Conservation (phyloP, 1,140 invertebrate genomes). For the Gonatopus flavifemur region DNA sequence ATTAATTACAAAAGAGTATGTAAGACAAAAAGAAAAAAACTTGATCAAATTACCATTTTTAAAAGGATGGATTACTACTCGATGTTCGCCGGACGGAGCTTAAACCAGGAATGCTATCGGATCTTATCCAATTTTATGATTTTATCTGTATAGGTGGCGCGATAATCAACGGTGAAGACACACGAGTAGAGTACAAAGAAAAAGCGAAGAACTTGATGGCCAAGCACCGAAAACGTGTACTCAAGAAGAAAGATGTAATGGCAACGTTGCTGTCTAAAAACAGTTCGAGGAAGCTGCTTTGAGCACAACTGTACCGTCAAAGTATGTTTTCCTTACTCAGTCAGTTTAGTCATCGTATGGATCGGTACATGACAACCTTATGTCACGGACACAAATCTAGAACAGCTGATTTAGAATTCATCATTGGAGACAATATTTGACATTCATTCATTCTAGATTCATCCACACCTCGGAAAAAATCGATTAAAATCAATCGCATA, state of each 20-base stretch:
- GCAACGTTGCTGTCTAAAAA: conserved; percentile 54
- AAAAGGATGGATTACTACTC: conserved; percentile 46
- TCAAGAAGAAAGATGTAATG: conserved; percentile 33
- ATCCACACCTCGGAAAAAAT: too few species aligned
- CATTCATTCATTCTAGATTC: too few species aligned
- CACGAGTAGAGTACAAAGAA: conserved; percentile 42
- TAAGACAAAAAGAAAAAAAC: conserved; percentile 1
- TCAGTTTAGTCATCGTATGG: too few species aligned
- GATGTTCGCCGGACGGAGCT: conserved; percentile 69
- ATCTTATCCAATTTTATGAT: conserved; percentile 65
- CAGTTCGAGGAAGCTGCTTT: conserved; percentile 39
- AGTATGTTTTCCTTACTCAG: too few species aligned
- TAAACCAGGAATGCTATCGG: conserved; percentile 73
- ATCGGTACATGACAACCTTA: too few species aligned
- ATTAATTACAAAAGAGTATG: conserved; percentile 6
- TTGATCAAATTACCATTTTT: too few species aligned
- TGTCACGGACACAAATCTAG: too few species aligned
- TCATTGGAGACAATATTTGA: too few species aligned
- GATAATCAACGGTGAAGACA: conserved; percentile 51
- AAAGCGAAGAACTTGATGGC: conserved; percentile 2
- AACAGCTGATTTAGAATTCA: too few species aligned
- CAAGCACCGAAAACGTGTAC: conserved; percentile 13
- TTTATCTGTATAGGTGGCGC: conserved; percentile 76
- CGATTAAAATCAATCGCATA: too few species aligned
- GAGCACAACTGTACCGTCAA: too few species aligned